A percentile compares a stretch with the other conserved stretches of the same genome.
phyloP scores from a whole-genome alignment of 2,113 vertebrate species.

The Rhizomys pruinosus region DNA sequence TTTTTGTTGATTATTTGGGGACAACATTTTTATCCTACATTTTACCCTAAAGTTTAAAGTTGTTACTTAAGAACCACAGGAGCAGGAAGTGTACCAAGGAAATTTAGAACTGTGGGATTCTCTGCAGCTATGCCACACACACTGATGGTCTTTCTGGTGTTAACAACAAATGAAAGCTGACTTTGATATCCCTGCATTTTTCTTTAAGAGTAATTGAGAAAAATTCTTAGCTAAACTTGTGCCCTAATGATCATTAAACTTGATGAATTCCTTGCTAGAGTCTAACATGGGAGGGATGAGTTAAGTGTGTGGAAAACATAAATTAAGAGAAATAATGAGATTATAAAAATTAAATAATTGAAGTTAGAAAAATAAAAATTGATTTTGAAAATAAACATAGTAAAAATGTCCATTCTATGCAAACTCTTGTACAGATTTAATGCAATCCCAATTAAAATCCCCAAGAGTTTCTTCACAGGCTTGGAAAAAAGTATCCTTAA shows the following conservation, averaged over 20 bases:
- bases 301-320: background rate
- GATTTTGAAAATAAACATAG: too few relatives aligned
- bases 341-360: conserved; percentile 11
- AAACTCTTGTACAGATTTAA: too few relatives aligned
- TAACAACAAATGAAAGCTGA: background rate
- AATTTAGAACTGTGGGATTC: background rate
- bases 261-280: background rate
- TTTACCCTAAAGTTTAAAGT: background rate
- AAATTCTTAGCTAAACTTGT: background rate
- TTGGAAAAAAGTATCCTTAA: too few relatives aligned
- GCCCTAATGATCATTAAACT: background rate
- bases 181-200: background rate
- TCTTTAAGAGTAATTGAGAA: background rate
- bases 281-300: background rate
- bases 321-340: background rate
- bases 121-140: too few relatives aligned
- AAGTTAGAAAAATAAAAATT: background rate
- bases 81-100: background rate
- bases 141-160: fast-evolving
- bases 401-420: too few relatives aligned
- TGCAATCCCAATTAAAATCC: too few relatives aligned
- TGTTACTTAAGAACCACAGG: background rate
- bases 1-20: background rate
- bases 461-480: too few relatives aligned
- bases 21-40: background rate